Evolutionary conservation across 2,888 invertebrate species (phyloP), one percentile per base, ranked within the genome.

Genomic region (Tachystola acroxantha): DNA sequence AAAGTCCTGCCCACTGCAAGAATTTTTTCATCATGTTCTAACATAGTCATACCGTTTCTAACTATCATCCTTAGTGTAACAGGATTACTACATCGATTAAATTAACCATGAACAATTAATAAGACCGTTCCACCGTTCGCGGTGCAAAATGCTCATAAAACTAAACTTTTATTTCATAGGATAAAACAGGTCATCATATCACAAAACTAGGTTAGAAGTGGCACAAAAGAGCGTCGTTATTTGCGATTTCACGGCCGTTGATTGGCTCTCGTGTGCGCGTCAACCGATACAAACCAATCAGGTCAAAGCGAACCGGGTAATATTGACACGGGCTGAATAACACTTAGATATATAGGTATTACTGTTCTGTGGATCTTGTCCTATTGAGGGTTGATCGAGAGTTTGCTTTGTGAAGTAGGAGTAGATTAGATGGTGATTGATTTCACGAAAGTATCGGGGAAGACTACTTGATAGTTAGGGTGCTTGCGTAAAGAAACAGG

Each of bases 221-320:
- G n/a, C 2, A 24, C n/a, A 24, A 24, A 24, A 24, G 24, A 16
- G 24, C 24, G 3, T n/a, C 24, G n/a, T 24, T 24, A 24, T 24
- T 24, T 24, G 24, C 9, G 24, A 24, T 24, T 24, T 24, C n/a
- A 24, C 24, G 9, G 1, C 4, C 24, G n/a, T 24, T 24, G 24
- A 24, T 24, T 24, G 24, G 24, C 24, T n/a, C 24, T 2, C 24
- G n/a, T n/a, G 20, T 20, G n/a, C 6, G n/a, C 16, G 16, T 16
- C 24, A 24, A 24, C 24, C 24, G n/a, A n/a, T n/a, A 24, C 24
- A 24, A 24, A n/a, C 24, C 9, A 27, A 27, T 27, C 27, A 27
- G 12, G 12, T 27, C 27, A 27, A 27, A 10, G 11, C 27, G n/a
- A 27, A 27, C 3, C 27, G 10, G 27, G 10, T 11, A 27, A 11